A percentile compares a stretch with the other conserved stretches of the same genome.
Conservation (phyloP, 1,140 invertebrate species). For the Drosophila sechellia region DNA sequence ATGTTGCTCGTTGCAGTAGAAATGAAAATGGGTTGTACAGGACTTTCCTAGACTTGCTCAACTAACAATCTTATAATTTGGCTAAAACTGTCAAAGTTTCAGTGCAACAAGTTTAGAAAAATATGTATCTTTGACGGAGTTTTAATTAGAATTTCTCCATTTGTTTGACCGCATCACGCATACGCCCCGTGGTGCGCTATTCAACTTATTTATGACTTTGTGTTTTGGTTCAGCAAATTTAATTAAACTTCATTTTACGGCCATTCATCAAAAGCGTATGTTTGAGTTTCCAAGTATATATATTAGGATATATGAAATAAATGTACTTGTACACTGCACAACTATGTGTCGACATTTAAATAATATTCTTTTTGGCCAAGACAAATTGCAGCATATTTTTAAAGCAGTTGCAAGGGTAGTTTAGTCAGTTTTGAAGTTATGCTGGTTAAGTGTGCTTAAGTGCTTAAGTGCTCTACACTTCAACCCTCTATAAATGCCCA, state of each 20-base stretch:
- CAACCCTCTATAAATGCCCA: not conserved
- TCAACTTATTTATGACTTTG: constrained; percentile 65
- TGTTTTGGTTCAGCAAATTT: constrained; percentile 54
- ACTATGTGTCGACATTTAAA: constrained; percentile 56
- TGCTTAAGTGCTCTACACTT: not conserved
- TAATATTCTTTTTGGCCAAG: constrained; percentile 47
- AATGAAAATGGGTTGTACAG: too few species aligned
- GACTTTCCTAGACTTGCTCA: too few species aligned
- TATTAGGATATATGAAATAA: constrained; percentile 8
- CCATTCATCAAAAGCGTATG: constrained; percentile 53
- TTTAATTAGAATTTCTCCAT: constrained; percentile 63
- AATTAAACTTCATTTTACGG: constrained; percentile 68
- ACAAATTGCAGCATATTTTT: constrained; percentile 45
- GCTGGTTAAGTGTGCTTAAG: not conserved
- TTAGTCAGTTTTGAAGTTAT: not conserved
- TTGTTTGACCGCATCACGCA: constrained; percentile 33
- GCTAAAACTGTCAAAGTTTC: not conserved
- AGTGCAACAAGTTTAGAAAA: constrained; percentile 17
- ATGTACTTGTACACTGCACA: constrained; percentile 6
- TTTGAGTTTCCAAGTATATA: constrained; percentile 8
- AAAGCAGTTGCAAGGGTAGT: not conserved
- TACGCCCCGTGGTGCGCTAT: constrained; percentile 31
- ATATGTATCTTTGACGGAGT: constrained; percentile 37
- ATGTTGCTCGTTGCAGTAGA: not conserved
- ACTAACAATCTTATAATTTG: not conserved